Percentiles rank a stretch among this genome's conserved stretches.
phyloP scores from a whole-genome alignment of 64 coral and sea anemone species.

The Platygyra sinensis region DNA sequence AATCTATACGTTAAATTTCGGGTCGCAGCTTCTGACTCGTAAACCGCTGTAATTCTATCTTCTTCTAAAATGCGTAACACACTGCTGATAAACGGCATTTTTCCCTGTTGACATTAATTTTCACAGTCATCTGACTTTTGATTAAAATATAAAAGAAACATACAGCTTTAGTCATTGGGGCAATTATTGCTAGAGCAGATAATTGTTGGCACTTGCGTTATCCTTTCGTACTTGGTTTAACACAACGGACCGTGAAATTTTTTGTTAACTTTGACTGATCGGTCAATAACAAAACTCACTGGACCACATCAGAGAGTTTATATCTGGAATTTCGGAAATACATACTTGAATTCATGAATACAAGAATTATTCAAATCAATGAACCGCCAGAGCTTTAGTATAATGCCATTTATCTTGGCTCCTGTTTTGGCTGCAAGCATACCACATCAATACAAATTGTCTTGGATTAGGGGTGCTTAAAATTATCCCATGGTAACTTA shows the following conservation, averaged over 20 bases:
- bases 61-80: neutral
- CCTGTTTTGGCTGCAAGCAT: constrained; percentile 21
- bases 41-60: constrained; percentile 8
- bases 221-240: neutral
- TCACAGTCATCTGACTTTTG: neutral
- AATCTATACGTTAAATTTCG: constrained; percentile 27
- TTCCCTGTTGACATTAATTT: neutral
- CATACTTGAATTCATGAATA: constrained; percentile 5
- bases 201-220: constrained; percentile 32
- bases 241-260: constrained; percentile 19
- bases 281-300: constrained; percentile 1
- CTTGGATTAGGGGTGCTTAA: neutral
- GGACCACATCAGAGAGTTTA: constrained; percentile 4
- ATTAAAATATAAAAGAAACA: constrained; percentile 49
- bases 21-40: neutral
- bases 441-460: constrained; percentile 38
- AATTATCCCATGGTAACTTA: neutral
- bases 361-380: constrained; percentile 10
- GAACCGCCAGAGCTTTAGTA: constrained; percentile 8
- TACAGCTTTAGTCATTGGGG: constrained; percentile 16
- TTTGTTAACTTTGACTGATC: constrained; percentile 21
- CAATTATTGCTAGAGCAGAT: constrained; percentile 37
- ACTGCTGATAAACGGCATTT: constrained; percentile 16
- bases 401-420: constrained; percentile 18
- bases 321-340: constrained; percentile 2